Evolutionary conservation across 2,113 vertebrate genomes (phyloP).

Genomic region (Syngnathus scovelli): DNA sequence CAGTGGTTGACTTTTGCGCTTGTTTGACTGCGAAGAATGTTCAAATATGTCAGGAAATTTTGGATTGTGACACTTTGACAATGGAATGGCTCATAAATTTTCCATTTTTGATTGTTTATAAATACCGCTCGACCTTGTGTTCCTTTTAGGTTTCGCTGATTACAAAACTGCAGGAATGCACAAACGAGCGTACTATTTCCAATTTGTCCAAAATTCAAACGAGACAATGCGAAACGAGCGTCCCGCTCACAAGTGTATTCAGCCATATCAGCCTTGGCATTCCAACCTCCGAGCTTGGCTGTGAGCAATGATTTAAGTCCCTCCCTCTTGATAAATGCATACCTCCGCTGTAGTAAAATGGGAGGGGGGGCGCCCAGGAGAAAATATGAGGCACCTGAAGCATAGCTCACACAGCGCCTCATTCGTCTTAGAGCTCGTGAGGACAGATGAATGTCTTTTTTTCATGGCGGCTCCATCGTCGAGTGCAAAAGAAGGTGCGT

Average conservation of each 20-base stretch:
- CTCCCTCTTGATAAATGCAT: constrained; percentile 57
- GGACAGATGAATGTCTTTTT: constrained; percentile 65
- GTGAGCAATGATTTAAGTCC: constrained; percentile 57
- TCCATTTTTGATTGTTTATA: background rate
- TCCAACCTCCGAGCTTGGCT: constrained; percentile 50
- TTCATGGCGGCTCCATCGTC: constrained; percentile 63
- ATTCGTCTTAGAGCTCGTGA: constrained; percentile 55
- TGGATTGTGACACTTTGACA: background rate
- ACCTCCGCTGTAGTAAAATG: constrained; percentile 50
- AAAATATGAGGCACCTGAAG: constrained; percentile 64
- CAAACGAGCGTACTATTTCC: background rate
- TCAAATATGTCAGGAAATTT: no score
- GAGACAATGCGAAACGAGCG: constrained; percentile 7
- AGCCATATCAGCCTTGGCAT: constrained; percentile 55
- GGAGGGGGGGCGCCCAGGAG: constrained; percentile 27
- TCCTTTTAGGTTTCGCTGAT: background rate
- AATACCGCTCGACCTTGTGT: background rate
- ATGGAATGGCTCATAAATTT: background rate
- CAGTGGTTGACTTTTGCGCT: no score
- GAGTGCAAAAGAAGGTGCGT: constrained; percentile 47
- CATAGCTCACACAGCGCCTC: constrained; percentile 52
- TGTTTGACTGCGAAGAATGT: no score
- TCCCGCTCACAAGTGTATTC: constrained; percentile 36
- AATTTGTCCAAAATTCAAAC: constrained; percentile 16
- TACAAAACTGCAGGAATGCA: background rate